phyloP scores from a whole-genome alignment of 2,888 invertebrate species.

The Seira musarum region DNA sequence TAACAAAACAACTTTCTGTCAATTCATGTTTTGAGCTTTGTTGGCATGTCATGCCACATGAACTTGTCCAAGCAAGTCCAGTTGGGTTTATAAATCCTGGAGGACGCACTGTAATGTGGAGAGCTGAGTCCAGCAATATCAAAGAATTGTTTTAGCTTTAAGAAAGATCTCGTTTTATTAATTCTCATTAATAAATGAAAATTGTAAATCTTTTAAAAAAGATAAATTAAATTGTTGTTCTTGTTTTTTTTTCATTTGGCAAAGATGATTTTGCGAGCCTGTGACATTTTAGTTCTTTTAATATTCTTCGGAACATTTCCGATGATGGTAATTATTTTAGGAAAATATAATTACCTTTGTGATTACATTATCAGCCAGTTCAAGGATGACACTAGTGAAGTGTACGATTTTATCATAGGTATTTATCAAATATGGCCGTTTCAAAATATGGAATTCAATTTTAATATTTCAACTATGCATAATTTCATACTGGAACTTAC shows the following conservation, averaged over 20 bases:
- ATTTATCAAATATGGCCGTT: conserved; percentile 12
- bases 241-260: too few species aligned
- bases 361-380: conserved; percentile 54
- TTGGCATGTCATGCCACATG: background rate
- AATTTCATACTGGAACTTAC: too few species aligned
- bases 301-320: conserved; percentile 59
- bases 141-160: too few species aligned
- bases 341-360: conserved; percentile 58
- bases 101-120: too few species aligned
- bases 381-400: conserved; percentile 24
- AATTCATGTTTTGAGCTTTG: background rate
- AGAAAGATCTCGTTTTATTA: too few species aligned
- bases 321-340: conserved; percentile 50
- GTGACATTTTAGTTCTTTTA: conserved; percentile 49
- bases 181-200: background rate
- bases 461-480: too few species aligned
- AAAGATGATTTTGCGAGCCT: conserved; percentile 47
- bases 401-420: conserved; percentile 67
- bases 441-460: too few species aligned
- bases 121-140: too few species aligned
- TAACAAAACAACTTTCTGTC: too few species aligned
- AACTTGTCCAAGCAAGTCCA: background rate
- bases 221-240: too few species aligned
- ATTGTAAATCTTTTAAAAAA: conserved; percentile 3
- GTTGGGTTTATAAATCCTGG: too few species aligned